Evolutionary conservation across 2,797 vertebrate genomes (phyloP).

Genomic region (Eidolon dupreanum): DNA sequence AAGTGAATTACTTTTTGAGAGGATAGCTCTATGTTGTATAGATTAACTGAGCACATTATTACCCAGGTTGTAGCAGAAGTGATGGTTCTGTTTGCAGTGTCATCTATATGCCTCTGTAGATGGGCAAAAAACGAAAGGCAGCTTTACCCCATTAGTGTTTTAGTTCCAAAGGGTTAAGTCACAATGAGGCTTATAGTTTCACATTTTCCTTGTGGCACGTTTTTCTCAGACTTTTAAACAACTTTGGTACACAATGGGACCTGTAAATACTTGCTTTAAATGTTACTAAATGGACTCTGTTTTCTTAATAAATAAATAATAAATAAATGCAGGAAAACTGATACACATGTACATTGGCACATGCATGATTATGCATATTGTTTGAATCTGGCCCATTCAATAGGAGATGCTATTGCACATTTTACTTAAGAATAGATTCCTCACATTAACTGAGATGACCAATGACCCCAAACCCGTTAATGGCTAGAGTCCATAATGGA

Average conservation of each 20-base stretch:
- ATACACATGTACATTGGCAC: not conserved
- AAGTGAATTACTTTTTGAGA: constrained; percentile 86
- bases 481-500: not conserved
- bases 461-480: constrained; percentile 67
- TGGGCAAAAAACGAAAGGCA: not conserved
- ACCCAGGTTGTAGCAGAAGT: constrained; percentile 62
- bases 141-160: not conserved
- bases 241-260: constrained; percentile 60
- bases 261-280: constrained; percentile 64
- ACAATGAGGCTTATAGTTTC: constrained; percentile 69
- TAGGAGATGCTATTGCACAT: constrained; percentile 58
- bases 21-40: constrained; percentile 79
- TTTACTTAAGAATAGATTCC: constrained; percentile 67
- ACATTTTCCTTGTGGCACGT: constrained; percentile 68
- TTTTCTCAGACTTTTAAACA: constrained; percentile 79
- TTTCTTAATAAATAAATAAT: constrained; percentile 69
- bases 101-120: constrained; percentile 45
- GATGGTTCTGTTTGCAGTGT: constrained; percentile 57
- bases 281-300: constrained; percentile 45
- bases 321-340: not conserved
- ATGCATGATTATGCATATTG: not conserved
- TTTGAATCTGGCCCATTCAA: constrained; percentile 49
- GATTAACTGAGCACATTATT: constrained; percentile 84
- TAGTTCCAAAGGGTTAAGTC: constrained; percentile 78
- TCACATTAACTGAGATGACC: constrained; percentile 2